Percentiles rank a stretch among this genome's conserved stretches.
Evolutionary conservation across 2,888 invertebrate genomes (phyloP).

Genomic region (Meganola albula): DNA sequence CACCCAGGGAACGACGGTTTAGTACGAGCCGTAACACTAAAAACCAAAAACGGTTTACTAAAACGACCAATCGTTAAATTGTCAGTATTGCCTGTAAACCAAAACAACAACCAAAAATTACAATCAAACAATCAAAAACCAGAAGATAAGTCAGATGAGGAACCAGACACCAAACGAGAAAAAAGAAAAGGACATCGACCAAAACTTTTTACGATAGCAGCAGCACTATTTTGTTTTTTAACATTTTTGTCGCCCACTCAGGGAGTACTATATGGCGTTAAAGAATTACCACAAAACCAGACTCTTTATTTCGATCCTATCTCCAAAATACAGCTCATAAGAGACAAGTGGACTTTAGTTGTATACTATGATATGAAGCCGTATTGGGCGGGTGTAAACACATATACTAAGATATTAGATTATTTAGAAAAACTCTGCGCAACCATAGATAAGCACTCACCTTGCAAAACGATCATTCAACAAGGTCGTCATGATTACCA

Average conservation of each 20-base stretch:
- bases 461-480: not conserved
- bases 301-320: not conserved
- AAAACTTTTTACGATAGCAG: not conserved
- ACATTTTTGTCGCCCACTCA: not conserved
- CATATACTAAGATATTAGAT: not conserved
- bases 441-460: not conserved
- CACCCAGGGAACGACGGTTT: not conserved
- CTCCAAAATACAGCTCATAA: not conserved
- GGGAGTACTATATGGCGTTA: not conserved
- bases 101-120: not conserved
- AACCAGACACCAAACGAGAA: not conserved
- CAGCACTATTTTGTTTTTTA: not conserved
- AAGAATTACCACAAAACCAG: not conserved
- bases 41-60: not conserved
- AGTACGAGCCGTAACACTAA: not conserved
- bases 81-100: not conserved
- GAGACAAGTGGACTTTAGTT: not conserved
- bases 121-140: not conserved
- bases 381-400: not conserved
- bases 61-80: not conserved
- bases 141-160: not conserved
- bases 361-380: not conserved
- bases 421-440: not conserved
- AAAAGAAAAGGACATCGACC: conserved; percentile 1
- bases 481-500: conserved; percentile 3